Base-by-base conservation (phyloP, 1,140 invertebrate genomes). In the Drosophila sproati region DNA sequence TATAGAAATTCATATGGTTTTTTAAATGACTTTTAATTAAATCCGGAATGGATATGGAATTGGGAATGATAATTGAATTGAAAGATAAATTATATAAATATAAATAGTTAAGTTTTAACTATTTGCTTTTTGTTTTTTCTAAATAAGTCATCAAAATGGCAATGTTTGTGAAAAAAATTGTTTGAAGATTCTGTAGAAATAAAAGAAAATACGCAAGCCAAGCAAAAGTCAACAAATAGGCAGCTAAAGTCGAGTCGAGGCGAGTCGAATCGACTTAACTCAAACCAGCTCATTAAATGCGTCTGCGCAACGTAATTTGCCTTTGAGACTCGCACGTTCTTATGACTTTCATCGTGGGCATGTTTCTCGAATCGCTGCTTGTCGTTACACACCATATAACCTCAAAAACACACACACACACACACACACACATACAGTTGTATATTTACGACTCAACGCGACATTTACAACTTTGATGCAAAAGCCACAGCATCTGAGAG, bases 401-500 rank as follows among this genome's bases (percentile, higher is more conserved):
- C 59, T 67, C 66, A 64, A 50, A 60, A 48, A 51, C 39, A 31
- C 5, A 54, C 20, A 20, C 20, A 20, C 59, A 51, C 45, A 52
- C 45, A 20, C 43, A 41, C 12, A 61, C 35, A 69, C 51, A 31
- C 7, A 20, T 29, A 64, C 31, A 60, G 41, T 54, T 52, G 10
- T 4, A 77, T 71, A 63, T 91, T 91, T 88, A 91, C 81, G 87
- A 83, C 76, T 69, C 80, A 70, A 74, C 73, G 82, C 89, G 88
- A 91, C 88, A 91, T 91, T 91, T 91, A 91, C 88, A 88, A 91
- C 88, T 91, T 91, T 91, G 88, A 91, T 91, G 87, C 80, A 80
- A 80, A 71, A 51, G 35, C 73, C 69, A 39, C 67, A 81, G 79
- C 66, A 62, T 61, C 57, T 12, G 59, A 67, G 61, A 69, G 56